Percentiles rank a stretch among this genome's conserved stretches.
phyloP scores from a whole-genome alignment of 2,113 vertebrate genomes.

The Paralichthys olivaceus region DNA sequence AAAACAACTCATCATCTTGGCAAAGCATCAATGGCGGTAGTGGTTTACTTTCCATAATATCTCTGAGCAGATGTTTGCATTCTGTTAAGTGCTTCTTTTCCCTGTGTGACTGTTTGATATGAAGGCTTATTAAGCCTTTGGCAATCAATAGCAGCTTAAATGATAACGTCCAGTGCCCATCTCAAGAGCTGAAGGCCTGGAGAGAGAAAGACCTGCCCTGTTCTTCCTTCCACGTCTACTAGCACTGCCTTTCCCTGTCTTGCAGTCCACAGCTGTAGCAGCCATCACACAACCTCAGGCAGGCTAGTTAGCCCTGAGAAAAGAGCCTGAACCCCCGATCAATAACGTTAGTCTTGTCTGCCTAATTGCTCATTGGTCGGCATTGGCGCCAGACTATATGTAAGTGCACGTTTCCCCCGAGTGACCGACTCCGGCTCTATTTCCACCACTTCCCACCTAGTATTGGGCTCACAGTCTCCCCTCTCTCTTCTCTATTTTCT shows the following conservation, averaged over 20 bases:
- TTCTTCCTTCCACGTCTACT: slow-evolving; percentile 47
- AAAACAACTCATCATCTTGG: slow-evolving; percentile 6
- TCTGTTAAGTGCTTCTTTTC: slow-evolving; percentile 36
- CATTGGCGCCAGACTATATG: slow-evolving; percentile 81
- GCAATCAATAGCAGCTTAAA: slow-evolving; percentile 76
- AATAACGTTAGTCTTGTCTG: slow-evolving; percentile 86
- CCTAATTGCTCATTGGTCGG: slow-evolving; percentile 90
- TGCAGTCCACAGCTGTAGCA: slow-evolving; percentile 68
- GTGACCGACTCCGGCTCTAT: slow-evolving; percentile 71
- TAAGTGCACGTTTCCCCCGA: slow-evolving; percentile 76
- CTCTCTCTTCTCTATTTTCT: slow-evolving; percentile 61
- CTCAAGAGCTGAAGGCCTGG: slow-evolving; percentile 66
- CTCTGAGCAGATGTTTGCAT: slow-evolving; percentile 53
- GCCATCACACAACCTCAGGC: slow-evolving; percentile 77
- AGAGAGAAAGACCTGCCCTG: slow-evolving; percentile 63
- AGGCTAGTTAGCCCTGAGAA: slow-evolving; percentile 80
- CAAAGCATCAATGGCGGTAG: slow-evolving; percentile 13
- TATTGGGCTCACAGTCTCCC: slow-evolving; percentile 67
- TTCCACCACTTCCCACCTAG: slow-evolving; percentile 63
- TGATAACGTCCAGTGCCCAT: slow-evolving; percentile 64
- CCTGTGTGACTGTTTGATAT: slow-evolving; percentile 52
- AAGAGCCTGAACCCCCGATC: slow-evolving; percentile 80
- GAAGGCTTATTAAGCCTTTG: slow-evolving; percentile 62
- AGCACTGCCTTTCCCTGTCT: slow-evolving; percentile 38
- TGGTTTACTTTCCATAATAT: slow-evolving; percentile 31